Conservation (phyloP, 37 sponge, comb jelly and placozoan genomes). For the Chondrilla cf. caribensis region DNA sequence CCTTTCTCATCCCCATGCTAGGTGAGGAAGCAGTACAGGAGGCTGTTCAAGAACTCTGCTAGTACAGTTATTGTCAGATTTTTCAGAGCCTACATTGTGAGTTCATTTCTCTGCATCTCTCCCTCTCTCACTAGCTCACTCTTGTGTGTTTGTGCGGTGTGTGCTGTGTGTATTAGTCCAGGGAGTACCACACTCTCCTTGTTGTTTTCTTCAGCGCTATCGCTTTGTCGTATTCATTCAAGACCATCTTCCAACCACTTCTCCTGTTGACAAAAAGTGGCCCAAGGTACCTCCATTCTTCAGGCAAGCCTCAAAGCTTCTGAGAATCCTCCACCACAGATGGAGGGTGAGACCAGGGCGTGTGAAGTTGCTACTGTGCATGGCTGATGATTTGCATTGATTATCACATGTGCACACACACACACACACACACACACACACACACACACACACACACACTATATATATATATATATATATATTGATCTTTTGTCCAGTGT, state of each 20-base stretch:
- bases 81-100: conserved; percentile 12
- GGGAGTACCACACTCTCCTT: not conserved
- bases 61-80: not conserved
- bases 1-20: not conserved
- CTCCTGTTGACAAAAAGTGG: conserved; percentile 78
- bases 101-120: not conserved
- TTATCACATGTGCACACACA: not conserved
- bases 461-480: too few species aligned
- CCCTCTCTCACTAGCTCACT: too few species aligned
- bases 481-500: conserved; percentile 39
- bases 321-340: conserved; percentile 64
- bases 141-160: too few species aligned
- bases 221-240: conserved; percentile 48
- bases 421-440: not conserved
- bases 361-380: not conserved
- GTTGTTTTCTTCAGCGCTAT: conserved; percentile 38
- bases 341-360: conserved; percentile 66
- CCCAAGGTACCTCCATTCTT: conserved; percentile 51
- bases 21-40: conserved; percentile 19
- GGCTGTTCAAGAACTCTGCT: not conserved
- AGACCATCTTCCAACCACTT: conserved; percentile 57
- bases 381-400: too few species aligned
- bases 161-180: too few species aligned
- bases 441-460: not conserved
- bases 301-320: conserved; percentile 32